Evolutionary conservation across 2,888 invertebrate species (phyloP).

Genomic region (Sinohyriopsis cumingii): DNA sequence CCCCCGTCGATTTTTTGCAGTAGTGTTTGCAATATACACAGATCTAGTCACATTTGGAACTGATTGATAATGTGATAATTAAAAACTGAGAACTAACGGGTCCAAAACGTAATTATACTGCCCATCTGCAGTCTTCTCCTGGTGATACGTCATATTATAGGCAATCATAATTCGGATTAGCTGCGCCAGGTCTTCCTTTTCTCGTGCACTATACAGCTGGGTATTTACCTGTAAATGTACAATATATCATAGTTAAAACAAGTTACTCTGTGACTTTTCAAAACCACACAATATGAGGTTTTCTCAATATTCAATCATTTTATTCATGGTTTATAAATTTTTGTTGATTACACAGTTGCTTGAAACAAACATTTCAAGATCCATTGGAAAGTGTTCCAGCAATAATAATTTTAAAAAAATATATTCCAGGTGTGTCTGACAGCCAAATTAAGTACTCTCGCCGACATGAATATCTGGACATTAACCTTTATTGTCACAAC

Average conservation of each 20-base stretch:
- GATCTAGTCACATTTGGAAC: not conserved
- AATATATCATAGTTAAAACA: not conserved
- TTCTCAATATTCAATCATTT: too few relatives aligned
- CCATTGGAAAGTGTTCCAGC: too few relatives aligned
- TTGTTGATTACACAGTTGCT: not conserved
- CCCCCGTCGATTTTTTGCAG: too few relatives aligned
- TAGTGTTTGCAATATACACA: too few relatives aligned
- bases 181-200: conserved; percentile 80
- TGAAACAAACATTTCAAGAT: too few relatives aligned
- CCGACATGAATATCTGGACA: too few relatives aligned
- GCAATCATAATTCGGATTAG: conserved; percentile 90
- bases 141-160: conserved; percentile 88
- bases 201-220: conserved; percentile 83
- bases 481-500: too few relatives aligned
- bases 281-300: too few relatives aligned
- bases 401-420: too few relatives aligned
- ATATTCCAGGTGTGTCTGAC: too few relatives aligned
- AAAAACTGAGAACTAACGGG: conserved; percentile 76
- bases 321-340: not conserved
- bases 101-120: conserved; percentile 83
- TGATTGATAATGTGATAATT: not conserved
- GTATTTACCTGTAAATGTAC: conserved; percentile 76
- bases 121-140: conserved; percentile 85
- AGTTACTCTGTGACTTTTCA: not conserved
- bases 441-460: too few relatives aligned